Percentiles rank a stretch among this genome's conserved stretches.
phyloP scores from a whole-genome alignment of 2,888 invertebrate species.

The Entomobrya multifasciata region DNA sequence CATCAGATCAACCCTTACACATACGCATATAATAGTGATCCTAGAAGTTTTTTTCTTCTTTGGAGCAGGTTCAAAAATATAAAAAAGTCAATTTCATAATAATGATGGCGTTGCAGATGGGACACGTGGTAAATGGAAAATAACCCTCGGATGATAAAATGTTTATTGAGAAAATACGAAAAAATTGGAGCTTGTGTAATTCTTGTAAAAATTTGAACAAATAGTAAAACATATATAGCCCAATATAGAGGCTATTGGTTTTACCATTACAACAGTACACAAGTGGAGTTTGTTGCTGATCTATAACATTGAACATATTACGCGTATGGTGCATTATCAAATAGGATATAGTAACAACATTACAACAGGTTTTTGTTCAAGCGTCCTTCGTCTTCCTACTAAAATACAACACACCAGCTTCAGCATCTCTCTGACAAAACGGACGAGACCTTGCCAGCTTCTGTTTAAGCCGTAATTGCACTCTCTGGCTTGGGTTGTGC shows the following conservation, averaged over 20 bases:
- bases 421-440: background rate
- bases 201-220: background rate
- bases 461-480: conserved; percentile 31
- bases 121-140: conserved; percentile 64
- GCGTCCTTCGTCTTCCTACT: conserved; percentile 49
- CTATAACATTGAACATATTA: too few species aligned
- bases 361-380: conserved; percentile 56
- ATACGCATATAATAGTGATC: background rate
- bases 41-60: conserved; percentile 16
- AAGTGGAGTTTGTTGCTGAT: too few species aligned
- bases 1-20: too few species aligned
- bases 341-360: conserved; percentile 39
- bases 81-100: conserved; percentile 48
- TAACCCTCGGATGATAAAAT: conserved; percentile 29
- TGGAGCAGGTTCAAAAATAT: conserved; percentile 59
- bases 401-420: background rate
- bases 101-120: conserved; percentile 54
- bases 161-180: background rate
- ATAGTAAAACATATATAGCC: background rate
- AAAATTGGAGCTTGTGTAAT: background rate
- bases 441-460: conserved; percentile 20
- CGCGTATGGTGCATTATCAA: background rate
- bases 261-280: too few species aligned
- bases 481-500: too few species aligned
- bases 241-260: too few species aligned